Base-by-base conservation (phyloP, 2,888 invertebrate species). In the Alitta virens region DNA sequence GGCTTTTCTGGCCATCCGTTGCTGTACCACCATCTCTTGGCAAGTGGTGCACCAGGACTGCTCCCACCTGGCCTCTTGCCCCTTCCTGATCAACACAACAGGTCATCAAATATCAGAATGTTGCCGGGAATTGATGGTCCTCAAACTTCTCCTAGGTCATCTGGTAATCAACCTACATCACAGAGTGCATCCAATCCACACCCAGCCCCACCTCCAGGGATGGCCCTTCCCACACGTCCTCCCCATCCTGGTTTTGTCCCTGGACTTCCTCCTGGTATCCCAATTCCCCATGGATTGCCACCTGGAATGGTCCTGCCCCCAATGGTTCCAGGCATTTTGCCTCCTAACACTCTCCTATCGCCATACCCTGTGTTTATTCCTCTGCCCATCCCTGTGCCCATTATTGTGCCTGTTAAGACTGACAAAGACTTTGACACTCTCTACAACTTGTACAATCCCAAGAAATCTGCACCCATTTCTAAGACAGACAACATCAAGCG, bases 341-440 rank as follows among this genome's bases (percentile, higher is more conserved):
- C 63, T 27, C 65, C 66, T 16, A 62, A 61, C 27, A 68, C 68
- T n/a, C 38, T 68, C n/a, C 60, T 68, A 62, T 52, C 60, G 21
- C 68, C 68, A 2, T 68, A 68, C 38, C 68, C 68, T 1, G 56
- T 66, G 18, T n/a, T 63, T 26, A 9, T 66, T 12, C 66, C 66
- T 23, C 12, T 66, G 14, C 68, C 68, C 0, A 53, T 68, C n/a
- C 68, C 68, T 12, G 51, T 68, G 5, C 68, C 68, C 9, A 55
- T 66, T 52, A 60, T 63, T n/a, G 55, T 66, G n/a, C 66, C 66
- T 2, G 54, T 60, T 26, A 52, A 52, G 52, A 52, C 25, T 9
- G 52, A 52, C 24, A 52, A 52, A 23, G 52, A 46, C 46, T 46
- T 23, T 23, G 9, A 52, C 24, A 24, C 52, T 52, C 52, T 46